Evolutionary conservation across 2,888 invertebrate genomes (phyloP).

Genomic region (Cinara cedri): DNA sequence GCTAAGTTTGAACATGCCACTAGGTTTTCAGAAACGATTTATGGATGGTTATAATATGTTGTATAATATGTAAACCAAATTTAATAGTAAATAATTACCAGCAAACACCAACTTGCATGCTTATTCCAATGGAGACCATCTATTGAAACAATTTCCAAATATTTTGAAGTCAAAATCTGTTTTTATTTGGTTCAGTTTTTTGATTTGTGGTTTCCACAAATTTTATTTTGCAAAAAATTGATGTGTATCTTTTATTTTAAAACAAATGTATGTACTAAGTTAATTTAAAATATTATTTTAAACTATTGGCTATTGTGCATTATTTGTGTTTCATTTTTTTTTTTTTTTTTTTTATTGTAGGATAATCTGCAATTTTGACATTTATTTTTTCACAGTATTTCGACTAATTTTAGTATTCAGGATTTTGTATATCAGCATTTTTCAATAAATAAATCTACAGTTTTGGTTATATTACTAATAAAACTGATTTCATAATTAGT

Average conservation of each 20-base stretch:
- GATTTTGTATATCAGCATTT: background rate
- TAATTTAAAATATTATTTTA: background rate
- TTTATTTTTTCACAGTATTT: no score
- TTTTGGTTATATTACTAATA: no score
- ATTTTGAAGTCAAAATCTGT: background rate
- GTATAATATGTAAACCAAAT: slow-evolving; percentile 25
- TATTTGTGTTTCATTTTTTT: background rate
- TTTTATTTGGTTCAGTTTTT: background rate
- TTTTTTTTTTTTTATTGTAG: no score
- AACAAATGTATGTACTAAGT: slow-evolving; percentile 19
- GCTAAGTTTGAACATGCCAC: slow-evolving; percentile 38
- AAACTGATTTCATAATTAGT: slow-evolving; percentile 12
- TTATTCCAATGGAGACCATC: slow-evolving; percentile 8
- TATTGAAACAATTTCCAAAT: slow-evolving; percentile 7
- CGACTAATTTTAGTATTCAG: no score
- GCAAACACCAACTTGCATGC: slow-evolving; percentile 32
- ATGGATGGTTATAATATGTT: slow-evolving; percentile 6
- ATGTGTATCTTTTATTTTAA: slow-evolving; percentile 8
- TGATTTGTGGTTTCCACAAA: background rate
- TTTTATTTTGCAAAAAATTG: background rate
- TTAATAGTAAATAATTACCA: background rate
- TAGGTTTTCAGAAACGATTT: slow-evolving; percentile 15
- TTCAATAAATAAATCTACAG: no score
- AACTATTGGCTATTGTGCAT: no score
- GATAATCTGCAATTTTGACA: no score